These are phyloP conservation scores for Todiramphus chloris DNA, from an alignment of 2,113 vertebrate genomes.

Conservation along the genomic window DNA sequence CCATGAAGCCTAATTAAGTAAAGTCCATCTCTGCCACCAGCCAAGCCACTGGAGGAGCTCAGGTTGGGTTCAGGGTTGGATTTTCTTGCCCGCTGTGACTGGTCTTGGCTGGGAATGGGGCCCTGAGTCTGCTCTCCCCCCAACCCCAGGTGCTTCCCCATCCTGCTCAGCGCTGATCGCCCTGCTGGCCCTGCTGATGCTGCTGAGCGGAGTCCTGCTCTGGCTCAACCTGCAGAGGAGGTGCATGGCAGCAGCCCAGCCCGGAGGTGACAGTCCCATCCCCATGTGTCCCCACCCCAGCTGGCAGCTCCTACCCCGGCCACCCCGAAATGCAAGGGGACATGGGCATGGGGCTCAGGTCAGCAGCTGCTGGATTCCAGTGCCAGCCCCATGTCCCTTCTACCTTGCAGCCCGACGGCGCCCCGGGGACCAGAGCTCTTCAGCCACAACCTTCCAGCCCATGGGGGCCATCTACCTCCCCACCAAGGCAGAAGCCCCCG, in stretches of 20 bases:
- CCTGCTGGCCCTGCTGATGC: neutral
- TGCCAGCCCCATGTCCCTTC: rapidly evolving
- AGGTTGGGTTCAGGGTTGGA: rapidly evolving
- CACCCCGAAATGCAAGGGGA: neutral
- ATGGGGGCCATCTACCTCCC: neutral
- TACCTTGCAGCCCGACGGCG: neutral
- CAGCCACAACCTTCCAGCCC: neutral
- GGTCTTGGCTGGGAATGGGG: neutral
- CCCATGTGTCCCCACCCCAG: rapidly evolving
- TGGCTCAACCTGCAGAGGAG: neutral
- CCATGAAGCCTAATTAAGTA: neutral
- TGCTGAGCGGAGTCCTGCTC: neutral
- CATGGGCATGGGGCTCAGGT: rapidly evolving
- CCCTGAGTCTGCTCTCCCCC: rapidly evolving
- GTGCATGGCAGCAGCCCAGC: neutral
- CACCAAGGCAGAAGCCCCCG: neutral
- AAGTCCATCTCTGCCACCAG: neutral
- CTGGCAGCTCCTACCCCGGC: rapidly evolving
- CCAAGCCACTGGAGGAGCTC: no score
- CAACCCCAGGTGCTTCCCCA: neutral
- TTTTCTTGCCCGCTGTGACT: neutral
- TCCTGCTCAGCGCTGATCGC: neutral
- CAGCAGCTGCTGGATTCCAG: rapidly evolving
- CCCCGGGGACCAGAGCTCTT: neutral
- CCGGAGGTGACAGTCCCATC: neutral